Percentiles rank a stretch among this genome's conserved stretches.
Conservation (phyloP, 2,888 invertebrate species). For the Eupithecia inturbata region DNA sequence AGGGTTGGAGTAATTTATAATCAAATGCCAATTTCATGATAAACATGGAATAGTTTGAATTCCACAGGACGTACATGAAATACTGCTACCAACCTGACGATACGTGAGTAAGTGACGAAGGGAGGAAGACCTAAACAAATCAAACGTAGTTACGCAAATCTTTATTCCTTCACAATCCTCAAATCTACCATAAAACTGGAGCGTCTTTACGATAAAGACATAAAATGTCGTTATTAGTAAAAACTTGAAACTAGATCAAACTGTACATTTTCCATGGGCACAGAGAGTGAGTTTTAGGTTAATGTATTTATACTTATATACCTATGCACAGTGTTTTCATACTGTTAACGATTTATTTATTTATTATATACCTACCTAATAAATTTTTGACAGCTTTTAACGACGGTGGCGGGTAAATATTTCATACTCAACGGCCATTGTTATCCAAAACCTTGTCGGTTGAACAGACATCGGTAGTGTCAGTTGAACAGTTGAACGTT, state of each 20-base stretch:
- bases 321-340: too few species aligned
- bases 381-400: too few species aligned
- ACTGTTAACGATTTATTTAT: too few species aligned
- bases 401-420: too few species aligned
- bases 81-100: not conserved
- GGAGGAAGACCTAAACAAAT: not conserved
- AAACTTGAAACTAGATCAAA: not conserved
- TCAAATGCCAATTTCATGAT: not conserved
- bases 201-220: conserved; percentile 17
- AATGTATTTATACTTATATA: too few species aligned
- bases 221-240: not conserved
- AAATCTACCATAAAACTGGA: conserved; percentile 15
- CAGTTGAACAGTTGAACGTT: not conserved
- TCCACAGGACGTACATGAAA: not conserved
- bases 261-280: not conserved
- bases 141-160: not conserved
- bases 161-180: conserved; percentile 4
- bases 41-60: not conserved
- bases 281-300: not conserved
- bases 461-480: not conserved
- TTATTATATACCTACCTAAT: too few species aligned
- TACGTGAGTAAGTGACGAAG: not conserved
- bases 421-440: too few species aligned
- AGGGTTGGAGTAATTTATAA: not conserved
- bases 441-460: too few species aligned